Percentiles rank a stretch among this genome's conserved stretches.
Conservation (phyloP, 2,797 vertebrate genomes). For the Tragelaphus oryx region DNA sequence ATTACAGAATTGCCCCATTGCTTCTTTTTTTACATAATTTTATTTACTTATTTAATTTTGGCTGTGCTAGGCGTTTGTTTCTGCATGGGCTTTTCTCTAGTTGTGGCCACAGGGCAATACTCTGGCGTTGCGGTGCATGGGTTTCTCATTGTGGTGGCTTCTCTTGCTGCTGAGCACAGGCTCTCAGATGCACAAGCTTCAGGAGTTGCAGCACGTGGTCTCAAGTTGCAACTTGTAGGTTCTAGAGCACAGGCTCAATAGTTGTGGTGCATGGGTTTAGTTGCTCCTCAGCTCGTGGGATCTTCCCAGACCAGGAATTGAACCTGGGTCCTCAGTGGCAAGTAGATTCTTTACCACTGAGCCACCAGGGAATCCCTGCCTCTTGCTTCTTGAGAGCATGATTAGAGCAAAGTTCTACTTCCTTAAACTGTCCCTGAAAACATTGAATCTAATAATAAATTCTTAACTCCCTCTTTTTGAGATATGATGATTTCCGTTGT, state of each 20-base stretch:
- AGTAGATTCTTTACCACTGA: background rate
- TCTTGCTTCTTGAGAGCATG: background rate
- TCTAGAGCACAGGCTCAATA: background rate
- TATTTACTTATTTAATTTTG: background rate
- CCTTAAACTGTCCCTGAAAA: background rate
- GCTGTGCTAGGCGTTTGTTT: background rate
- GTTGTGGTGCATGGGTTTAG: background rate
- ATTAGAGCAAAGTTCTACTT: background rate
- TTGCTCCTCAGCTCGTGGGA: background rate
- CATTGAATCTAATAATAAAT: background rate
- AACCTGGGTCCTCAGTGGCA: background rate
- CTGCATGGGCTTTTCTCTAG: background rate
- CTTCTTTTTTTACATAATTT: background rate
- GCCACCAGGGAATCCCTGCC: background rate
- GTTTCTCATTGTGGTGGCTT: background rate
- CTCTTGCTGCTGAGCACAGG: background rate
- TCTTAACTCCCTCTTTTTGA: background rate
- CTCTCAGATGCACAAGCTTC: background rate
- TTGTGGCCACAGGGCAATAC: rapidly evolving
- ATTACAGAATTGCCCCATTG: background rate
- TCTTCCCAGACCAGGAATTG: background rate
- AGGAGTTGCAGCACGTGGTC: background rate
- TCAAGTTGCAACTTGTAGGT: background rate
- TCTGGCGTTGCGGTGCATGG: rapidly evolving
- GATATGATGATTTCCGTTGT: background rate